Evolutionary conservation across 2,888 invertebrate species (phyloP), one percentile per base, ranked within the genome.

Genomic region (Habrosyne pyritoides): DNA sequence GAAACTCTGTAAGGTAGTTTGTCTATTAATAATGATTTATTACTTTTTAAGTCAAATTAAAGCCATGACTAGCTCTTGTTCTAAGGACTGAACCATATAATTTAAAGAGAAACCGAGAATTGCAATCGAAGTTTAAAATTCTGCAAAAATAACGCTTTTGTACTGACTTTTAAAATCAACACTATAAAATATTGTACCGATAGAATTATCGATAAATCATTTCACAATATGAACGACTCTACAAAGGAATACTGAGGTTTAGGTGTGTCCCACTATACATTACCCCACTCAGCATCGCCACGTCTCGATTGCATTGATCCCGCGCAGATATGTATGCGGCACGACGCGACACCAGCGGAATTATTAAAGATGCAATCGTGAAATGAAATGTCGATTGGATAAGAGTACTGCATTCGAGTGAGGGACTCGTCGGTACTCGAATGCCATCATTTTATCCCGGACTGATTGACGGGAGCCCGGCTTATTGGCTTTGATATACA

Each of bases 331-430:
- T 50, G 50, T 50, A 50, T 50, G 28, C 14, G 10, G 21, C 30
- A 50, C 50, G 7, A 21, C 28, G 50, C 18, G 26, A 48, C 24
- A 48, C 48, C 26, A 18, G 26, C 12, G 10, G 28, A 28, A 28
- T 50, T 50, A 50, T 50, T 49, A 30, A 49, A 50, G 30, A 30
- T 30, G 50, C 50, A 50, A 28, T 50, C 28, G 50, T 18, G 30
- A 21, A 50, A 50, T 50, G 48, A 50, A 50, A 50, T 50, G 50
- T 50, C 50, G 50, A 50, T 28, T 30, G 50, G 28, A 28, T 49
- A n/a, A n/a, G 42, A 42, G 42, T 42, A 5, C 50, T 30, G 50
- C 50, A 28, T 50, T 50, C 50, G 10, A 28, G n/a, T 28, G 50
- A 30, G 50, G 10, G 50, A 50, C 21, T 30, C 24, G 12, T 10